These are phyloP conservation scores for Athripsodes cinereus DNA, from an alignment of 2,888 invertebrate genomes.

Conservation along the genomic window DNA sequence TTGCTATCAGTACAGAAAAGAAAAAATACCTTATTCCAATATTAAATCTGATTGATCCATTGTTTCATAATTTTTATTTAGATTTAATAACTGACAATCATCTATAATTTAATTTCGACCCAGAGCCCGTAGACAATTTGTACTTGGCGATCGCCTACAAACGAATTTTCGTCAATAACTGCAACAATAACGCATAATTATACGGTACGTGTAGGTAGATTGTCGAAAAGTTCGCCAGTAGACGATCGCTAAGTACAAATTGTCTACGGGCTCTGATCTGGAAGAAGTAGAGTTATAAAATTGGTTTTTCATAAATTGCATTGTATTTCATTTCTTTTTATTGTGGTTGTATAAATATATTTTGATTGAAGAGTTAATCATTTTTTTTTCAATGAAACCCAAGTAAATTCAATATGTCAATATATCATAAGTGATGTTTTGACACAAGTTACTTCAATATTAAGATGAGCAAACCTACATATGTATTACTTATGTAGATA, in stretches of 20 bases:
- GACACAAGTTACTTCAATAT: not conserved
- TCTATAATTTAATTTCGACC: not conserved
- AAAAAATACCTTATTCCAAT: not conserved
- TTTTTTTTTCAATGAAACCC: not conserved
- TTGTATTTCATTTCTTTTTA: not conserved
- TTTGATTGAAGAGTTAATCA: not conserved
- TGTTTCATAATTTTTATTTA: constrained; percentile 1
- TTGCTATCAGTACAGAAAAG: not conserved
- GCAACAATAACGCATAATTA: too few relatives aligned
- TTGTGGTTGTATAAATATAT: not conserved
- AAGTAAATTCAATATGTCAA: not conserved
- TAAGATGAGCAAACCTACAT: not conserved
- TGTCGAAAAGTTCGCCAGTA: too few relatives aligned
- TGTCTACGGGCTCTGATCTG: too few relatives aligned
- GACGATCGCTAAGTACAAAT: too few relatives aligned
- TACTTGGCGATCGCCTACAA: too few relatives aligned
- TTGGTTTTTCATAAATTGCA: not conserved
- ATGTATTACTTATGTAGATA: not conserved
- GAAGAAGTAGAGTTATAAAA: not conserved
- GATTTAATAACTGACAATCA: not conserved
- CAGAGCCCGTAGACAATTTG: too few relatives aligned
- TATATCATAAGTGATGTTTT: not conserved
- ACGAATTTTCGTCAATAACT: too few relatives aligned
- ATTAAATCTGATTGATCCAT: constrained; percentile 1
- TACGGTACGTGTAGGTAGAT: too few relatives aligned